A percentile compares a stretch with the other conserved stretches of the same genome.
Conservation (phyloP, 35 echinoderm and acorn worm genomes). For the Eucidaris tribuloides region DNA sequence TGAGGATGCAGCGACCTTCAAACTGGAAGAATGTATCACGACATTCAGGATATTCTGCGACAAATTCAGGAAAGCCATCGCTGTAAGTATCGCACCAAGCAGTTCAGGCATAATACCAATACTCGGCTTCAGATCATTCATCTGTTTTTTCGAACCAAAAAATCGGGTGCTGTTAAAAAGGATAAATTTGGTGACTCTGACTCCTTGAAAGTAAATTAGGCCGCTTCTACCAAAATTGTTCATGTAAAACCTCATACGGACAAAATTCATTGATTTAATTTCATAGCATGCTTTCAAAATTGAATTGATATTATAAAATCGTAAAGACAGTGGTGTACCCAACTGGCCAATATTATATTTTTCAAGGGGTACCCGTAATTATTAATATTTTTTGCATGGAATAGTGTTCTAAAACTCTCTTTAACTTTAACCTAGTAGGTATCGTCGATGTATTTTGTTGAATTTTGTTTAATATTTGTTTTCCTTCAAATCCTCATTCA, state of each 20-base stretch:
- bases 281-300: no score
- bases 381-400: no score
- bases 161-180: not conserved
- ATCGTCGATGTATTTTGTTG: no score
- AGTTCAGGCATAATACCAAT: not conserved
- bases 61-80: constrained; percentile 88
- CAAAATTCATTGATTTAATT: not conserved
- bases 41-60: constrained; percentile 95
- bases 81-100: constrained; percentile 33
- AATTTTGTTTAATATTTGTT: not conserved
- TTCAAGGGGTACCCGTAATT: no score
- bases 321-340: no score
- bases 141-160: not conserved
- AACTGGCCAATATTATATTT: no score
- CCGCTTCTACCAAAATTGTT: not conserved
- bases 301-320: no score
- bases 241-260: no score
- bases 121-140: not conserved
- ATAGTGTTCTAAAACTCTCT: no score
- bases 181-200: not conserved
- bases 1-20: constrained; percentile 81
- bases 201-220: not conserved
- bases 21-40: constrained; percentile 88
- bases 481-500: not conserved
- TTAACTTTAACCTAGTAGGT: no score